phyloP scores from a whole-genome alignment of 2,113 vertebrate species.

The Sardina pilchardus region DNA sequence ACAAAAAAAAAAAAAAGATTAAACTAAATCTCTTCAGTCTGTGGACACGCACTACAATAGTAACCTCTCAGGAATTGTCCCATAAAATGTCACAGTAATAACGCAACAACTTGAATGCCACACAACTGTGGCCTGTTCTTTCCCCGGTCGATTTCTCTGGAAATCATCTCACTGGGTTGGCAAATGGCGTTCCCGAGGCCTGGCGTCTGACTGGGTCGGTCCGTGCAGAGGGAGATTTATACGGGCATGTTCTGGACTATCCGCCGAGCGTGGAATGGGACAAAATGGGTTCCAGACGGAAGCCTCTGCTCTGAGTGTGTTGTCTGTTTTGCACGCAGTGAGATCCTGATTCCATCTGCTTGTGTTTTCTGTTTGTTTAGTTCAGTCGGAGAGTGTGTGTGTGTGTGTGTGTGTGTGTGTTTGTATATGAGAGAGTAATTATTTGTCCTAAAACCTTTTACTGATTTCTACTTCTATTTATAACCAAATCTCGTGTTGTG shows the following conservation, averaged over 20 bases:
- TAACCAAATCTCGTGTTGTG: too few species aligned
- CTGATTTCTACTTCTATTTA: not conserved
- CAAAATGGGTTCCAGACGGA: not conserved
- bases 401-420: too few species aligned
- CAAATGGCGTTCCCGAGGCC: not conserved
- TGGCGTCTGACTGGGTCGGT: not conserved
- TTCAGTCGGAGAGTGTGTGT: not conserved
- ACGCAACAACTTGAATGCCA: too few species aligned
- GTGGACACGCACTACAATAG: too few species aligned
- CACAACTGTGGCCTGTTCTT: too few species aligned
- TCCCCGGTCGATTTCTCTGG: not conserved
- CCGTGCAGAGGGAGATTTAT: not conserved
- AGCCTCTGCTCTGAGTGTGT: not conserved
- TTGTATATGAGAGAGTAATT: too few species aligned
- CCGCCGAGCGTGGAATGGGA: not conserved
- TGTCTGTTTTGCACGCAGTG: not conserved
- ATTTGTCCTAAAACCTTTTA: not conserved
- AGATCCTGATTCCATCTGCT: not conserved
- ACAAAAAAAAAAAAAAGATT: not conserved
- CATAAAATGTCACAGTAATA: too few species aligned
- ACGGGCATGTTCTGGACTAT: not conserved
- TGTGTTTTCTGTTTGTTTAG: not conserved
- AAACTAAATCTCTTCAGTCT: too few species aligned
- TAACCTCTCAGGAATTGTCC: too few species aligned
- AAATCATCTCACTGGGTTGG: not conserved